These are phyloP conservation scores for Antedon mediterranea DNA, from an alignment of 53 echinoderm and acorn worm species.

Conservation along the genomic window DNA sequence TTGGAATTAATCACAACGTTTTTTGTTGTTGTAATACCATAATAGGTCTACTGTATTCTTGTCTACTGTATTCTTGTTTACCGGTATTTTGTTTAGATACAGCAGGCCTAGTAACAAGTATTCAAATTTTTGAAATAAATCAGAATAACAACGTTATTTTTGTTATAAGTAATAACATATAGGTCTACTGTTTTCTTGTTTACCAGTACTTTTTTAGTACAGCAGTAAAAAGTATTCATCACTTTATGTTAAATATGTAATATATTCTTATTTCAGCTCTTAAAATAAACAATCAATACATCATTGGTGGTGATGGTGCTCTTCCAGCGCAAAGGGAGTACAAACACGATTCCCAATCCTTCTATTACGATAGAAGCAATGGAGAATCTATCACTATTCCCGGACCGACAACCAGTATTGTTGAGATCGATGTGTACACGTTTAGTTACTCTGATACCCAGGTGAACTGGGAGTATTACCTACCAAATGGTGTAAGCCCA, in stretches of 20 bases:
- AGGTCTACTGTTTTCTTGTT: too few species aligned
- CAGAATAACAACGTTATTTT: too few species aligned
- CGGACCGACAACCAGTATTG: neutral
- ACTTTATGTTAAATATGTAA: neutral
- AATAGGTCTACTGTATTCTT: too few species aligned
- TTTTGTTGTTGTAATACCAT: too few species aligned
- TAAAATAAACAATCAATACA: neutral
- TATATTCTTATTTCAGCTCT: neutral
- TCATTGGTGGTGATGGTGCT: neutral
- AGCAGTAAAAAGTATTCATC: too few species aligned
- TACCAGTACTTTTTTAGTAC: too few species aligned
- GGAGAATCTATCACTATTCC: neutral
- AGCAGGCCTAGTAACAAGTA: too few species aligned
- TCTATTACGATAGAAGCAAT: neutral
- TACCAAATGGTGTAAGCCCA: neutral
- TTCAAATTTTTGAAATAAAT: too few species aligned
- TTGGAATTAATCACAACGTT: too few species aligned
- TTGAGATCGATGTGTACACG: neutral
- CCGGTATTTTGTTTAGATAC: too few species aligned
- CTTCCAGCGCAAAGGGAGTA: neutral
- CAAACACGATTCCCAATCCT: neutral
- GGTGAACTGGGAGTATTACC: neutral
- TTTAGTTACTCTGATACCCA: neutral
- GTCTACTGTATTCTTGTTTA: too few species aligned
- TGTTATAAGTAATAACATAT: too few species aligned